A percentile compares a stretch with the other conserved stretches of the same genome.
Conservation (phyloP, 92 coral and sea anemone genomes). For the Zoanthus sansibaricus region DNA sequence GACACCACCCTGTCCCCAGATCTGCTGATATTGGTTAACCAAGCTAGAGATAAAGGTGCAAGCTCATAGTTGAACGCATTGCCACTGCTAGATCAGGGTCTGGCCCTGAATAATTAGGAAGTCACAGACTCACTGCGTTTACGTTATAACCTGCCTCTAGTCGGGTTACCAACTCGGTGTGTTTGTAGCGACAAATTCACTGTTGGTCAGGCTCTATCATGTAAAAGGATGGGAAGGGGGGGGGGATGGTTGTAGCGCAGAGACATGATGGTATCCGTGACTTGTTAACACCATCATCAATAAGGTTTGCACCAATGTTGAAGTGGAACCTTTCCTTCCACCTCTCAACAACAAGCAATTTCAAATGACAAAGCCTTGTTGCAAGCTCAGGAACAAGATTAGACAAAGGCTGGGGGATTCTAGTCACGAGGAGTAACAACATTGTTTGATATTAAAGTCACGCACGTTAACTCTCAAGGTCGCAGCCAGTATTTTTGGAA, state of each 20-base stretch:
- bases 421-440: too few relatives aligned
- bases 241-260: too few relatives aligned
- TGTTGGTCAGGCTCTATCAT: slow-evolving; percentile 8
- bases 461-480: too few relatives aligned
- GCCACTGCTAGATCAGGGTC: slow-evolving; percentile 35
- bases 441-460: too few relatives aligned
- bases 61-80: neutral
- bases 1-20: slow-evolving; percentile 38
- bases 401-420: too few relatives aligned
- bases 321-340: too few relatives aligned
- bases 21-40: slow-evolving; percentile 16
- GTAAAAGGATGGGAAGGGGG: too few relatives aligned
- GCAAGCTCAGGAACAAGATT: too few relatives aligned
- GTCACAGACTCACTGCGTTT: too few relatives aligned
- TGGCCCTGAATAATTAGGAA: slow-evolving; percentile 34
- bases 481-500: too few relatives aligned
- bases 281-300: neutral
- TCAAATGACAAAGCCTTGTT: too few relatives aligned
- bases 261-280: slow-evolving; percentile 28
- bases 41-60: slow-evolving; percentile 11
- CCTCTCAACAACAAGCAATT: too few relatives aligned
- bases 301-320: slow-evolving; percentile 20
- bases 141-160: slow-evolving; percentile 33
- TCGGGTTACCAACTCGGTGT: neutral
- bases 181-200: slow-evolving; percentile 21